Base-by-base conservation (phyloP, 2,113 vertebrate genomes). In the Regulus satrapa region DNA sequence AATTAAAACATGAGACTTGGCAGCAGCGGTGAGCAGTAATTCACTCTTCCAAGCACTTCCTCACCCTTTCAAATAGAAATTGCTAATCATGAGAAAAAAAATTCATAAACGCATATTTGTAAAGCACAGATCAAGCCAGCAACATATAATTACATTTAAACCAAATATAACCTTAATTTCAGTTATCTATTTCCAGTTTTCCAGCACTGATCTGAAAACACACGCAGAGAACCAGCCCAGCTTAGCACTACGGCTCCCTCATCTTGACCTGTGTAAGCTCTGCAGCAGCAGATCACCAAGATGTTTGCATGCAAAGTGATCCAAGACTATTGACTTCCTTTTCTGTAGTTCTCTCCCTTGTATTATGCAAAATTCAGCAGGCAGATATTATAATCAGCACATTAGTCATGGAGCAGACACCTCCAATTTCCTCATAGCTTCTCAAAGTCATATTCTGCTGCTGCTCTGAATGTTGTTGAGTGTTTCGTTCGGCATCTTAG, bases 1-100 rank as follows among this genome's bases (percentile, higher is more conserved):
- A 97, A 97, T 95, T 96, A 85, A 96, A 97, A 95, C 85, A 96
- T 93, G 85, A 96, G 75, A 90, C 46, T 97, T 97, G 96, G 96
- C 96, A 94, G 88, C 49, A 85, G 59, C 16, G 40, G 91, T 83
- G 85, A 96, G 80, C 72, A 88, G 92, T 41, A 97, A 95, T 85
- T 94, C 92, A 51, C 58, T 96, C 91, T 97, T 97, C 92, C 94
- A 95, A 95, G 88, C 79, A 93, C 88, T 97, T 96, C 95, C 84
- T 97, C 95, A 95, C 93, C 91, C 84, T 95, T 95, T 95, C 94
- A 91, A 92, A 96, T 40, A 97, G 84, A 96, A 95, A 92, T 96
- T 91, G 93, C 78, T 96, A 97, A 95, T 96, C 17, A 2, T 64
- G 85, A 89, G 89, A 91, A 91, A 96, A 91, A 96, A 96, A 94